Evolutionary conservation across 1,140 invertebrate species (phyloP).

Genomic region (Aphelenchoides fujianensis): DNA sequence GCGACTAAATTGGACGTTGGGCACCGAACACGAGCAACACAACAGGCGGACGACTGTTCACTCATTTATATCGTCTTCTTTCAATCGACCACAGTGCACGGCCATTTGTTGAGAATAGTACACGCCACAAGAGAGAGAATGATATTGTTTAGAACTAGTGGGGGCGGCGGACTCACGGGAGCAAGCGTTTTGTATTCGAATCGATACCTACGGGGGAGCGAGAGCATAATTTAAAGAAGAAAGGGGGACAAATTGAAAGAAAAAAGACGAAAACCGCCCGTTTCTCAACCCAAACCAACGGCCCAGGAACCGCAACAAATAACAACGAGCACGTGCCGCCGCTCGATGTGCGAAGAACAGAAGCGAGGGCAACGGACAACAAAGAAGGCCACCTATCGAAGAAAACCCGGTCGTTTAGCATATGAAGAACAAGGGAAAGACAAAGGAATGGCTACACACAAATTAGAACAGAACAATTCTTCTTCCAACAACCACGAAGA

Average conservation of each 20-base stretch:
- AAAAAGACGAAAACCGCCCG: neutral
- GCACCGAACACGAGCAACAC: too few relatives aligned
- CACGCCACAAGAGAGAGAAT: too few relatives aligned
- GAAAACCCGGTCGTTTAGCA: neutral
- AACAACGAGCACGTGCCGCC: neutral
- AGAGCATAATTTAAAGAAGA: too few relatives aligned
- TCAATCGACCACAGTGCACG: too few relatives aligned
- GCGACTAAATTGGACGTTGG: neutral
- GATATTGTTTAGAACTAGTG: too few relatives aligned
- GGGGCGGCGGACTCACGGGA: neutral
- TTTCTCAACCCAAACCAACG: neutral
- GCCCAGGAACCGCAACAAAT: neutral
- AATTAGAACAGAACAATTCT: too few relatives aligned
- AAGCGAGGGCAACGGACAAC: neutral
- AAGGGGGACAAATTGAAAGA: neutral
- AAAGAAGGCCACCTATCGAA: neutral
- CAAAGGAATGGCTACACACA: too few relatives aligned
- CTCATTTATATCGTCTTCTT: too few relatives aligned
- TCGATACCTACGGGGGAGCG: too few relatives aligned
- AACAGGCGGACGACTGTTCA: too few relatives aligned
- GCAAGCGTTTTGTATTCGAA: neutral
- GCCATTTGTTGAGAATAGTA: too few relatives aligned
- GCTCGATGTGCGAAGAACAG: neutral
- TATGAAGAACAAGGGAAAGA: neutral
- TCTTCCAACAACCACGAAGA: neutral